Evolutionary conservation across 2,113 vertebrate genomes (phyloP).

Genomic region (Rissa tridactyla): DNA sequence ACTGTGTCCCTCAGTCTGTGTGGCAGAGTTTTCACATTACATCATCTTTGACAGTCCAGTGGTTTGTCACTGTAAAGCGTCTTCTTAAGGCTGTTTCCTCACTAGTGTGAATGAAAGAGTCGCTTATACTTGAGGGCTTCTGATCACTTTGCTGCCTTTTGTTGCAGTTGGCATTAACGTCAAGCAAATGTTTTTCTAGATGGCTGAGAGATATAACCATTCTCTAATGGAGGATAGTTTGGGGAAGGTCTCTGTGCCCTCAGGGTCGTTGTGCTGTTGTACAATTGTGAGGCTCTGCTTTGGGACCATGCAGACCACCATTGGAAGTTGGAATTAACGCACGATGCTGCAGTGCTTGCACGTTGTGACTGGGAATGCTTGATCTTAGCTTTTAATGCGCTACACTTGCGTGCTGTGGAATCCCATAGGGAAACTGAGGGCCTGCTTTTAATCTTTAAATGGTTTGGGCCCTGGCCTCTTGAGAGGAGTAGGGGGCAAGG

Average conservation of each 20-base stretch:
- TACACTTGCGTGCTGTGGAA: background rate
- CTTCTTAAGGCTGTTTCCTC: background rate
- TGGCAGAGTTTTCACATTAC: background rate
- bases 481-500: background rate
- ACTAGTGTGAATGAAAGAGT: background rate
- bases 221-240: background rate
- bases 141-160: background rate
- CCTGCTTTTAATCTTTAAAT: background rate
- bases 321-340: background rate
- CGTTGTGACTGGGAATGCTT: background rate
- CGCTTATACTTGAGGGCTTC: background rate
- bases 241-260: background rate
- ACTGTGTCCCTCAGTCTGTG: background rate
- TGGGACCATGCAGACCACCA: background rate
- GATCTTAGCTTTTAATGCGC: background rate
- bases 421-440: background rate
- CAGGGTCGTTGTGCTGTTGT: background rate
- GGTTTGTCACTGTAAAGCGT: background rate
- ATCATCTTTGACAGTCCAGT: background rate
- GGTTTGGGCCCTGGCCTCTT: background rate
- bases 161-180: background rate
- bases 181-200: background rate
- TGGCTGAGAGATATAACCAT: background rate
- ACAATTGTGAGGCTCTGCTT: background rate
- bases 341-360: accelerated